These are phyloP conservation scores for Zelleria hepariella DNA, from an alignment of 2,888 invertebrate genomes.

Conservation along the genomic window DNA sequence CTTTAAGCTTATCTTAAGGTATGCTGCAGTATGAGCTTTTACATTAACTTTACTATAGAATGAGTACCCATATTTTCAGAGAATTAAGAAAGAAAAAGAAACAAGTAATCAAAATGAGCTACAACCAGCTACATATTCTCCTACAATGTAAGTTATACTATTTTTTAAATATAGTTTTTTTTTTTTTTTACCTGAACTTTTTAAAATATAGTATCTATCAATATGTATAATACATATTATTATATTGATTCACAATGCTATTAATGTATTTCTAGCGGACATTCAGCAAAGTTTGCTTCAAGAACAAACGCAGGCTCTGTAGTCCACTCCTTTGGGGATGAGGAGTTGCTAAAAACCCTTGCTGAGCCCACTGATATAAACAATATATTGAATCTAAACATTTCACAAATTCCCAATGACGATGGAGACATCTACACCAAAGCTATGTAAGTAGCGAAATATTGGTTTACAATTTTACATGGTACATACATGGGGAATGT, in stretches of 20 bases:
- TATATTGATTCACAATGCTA: not conserved
- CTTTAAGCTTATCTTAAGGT: too few relatives aligned
- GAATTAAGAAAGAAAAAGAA: slow-evolving; percentile 37
- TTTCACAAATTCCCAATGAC: slow-evolving; percentile 64
- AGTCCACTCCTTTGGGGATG: slow-evolving; percentile 73
- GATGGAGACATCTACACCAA: slow-evolving; percentile 58
- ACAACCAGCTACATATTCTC: slow-evolving; percentile 42
- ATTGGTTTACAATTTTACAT: too few relatives aligned
- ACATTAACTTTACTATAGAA: too few relatives aligned
- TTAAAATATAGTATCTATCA: too few relatives aligned
- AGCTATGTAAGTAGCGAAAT: slow-evolving; percentile 56
- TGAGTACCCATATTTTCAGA: too few relatives aligned
- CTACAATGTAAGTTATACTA: slow-evolving; percentile 35
- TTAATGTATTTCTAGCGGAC: slow-evolving; percentile 34
- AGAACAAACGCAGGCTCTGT: slow-evolving; percentile 74
- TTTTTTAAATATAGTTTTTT: not conserved
- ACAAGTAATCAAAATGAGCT: slow-evolving; percentile 29
- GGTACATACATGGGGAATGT: too few relatives aligned
- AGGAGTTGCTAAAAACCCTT: slow-evolving; percentile 53
- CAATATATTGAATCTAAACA: slow-evolving; percentile 35
- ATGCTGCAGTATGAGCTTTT: too few relatives aligned
- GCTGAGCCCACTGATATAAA: slow-evolving; percentile 28
- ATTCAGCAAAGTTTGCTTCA: slow-evolving; percentile 50
- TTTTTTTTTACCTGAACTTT: too few relatives aligned
- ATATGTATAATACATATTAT: too few relatives aligned